Evolutionary conservation across 2,888 invertebrate species (phyloP).

Genomic region (Sphaerophoria taeniata): DNA sequence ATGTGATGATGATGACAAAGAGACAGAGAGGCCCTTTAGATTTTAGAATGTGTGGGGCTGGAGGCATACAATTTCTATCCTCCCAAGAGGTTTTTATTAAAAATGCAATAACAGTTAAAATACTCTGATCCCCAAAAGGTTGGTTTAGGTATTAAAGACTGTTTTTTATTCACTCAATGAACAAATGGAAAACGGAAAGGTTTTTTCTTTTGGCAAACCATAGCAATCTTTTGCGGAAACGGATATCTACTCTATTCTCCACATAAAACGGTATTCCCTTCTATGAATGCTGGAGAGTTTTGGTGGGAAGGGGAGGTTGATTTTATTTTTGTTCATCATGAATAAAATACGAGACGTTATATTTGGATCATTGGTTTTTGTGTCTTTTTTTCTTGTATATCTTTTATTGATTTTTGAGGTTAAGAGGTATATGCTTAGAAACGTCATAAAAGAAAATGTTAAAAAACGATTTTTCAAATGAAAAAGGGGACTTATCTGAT

Average conservation of each 20-base stretch:
- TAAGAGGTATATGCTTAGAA: neutral
- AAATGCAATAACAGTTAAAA: slow-evolving; percentile 63
- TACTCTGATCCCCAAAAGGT: slow-evolving; percentile 32
- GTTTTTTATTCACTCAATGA: neutral
- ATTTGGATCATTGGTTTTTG: too few relatives aligned
- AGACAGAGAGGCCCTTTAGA: slow-evolving; percentile 9
- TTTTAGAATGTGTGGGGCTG: slow-evolving; percentile 9
- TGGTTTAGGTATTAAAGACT: slow-evolving; percentile 4
- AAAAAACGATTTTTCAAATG: slow-evolving; percentile 7
- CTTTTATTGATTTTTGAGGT: too few relatives aligned
- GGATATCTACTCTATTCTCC: too few relatives aligned
- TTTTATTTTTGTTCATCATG: too few relatives aligned
- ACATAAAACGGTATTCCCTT: too few relatives aligned
- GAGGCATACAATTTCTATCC: slow-evolving; percentile 2
- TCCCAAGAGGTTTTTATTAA: slow-evolving; percentile 50
- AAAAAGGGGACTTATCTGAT: neutral
- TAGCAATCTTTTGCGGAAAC: too few relatives aligned
- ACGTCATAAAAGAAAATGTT: neutral
- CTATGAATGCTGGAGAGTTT: too few relatives aligned
- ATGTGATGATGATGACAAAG: too few relatives aligned
- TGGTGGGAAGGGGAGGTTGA: too few relatives aligned
- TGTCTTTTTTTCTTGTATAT: too few relatives aligned
- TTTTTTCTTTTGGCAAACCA: slow-evolving; percentile 12
- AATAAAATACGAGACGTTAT: too few relatives aligned
- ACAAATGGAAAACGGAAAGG: slow-evolving; percentile 21